These are phyloP conservation scores for Agrochola circellaris DNA, from an alignment of 2,888 invertebrate genomes.

Conservation along the genomic window DNA sequence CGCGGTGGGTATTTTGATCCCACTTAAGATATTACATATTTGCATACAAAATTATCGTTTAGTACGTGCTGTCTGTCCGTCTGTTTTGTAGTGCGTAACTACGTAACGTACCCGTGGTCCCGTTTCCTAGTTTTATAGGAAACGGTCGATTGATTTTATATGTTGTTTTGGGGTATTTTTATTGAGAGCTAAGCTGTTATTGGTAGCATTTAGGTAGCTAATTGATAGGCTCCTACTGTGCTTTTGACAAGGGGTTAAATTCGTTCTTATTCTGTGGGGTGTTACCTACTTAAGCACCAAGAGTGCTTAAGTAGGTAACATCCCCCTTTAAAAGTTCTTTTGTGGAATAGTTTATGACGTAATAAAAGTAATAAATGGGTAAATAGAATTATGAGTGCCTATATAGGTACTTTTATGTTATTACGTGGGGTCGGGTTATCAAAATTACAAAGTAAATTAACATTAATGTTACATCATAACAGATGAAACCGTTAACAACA, in stretches of 20 bases:
- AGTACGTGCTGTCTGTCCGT: slow-evolving; percentile 69
- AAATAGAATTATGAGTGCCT: background rate
- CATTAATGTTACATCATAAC: background rate
- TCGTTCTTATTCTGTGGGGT: background rate
- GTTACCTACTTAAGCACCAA: background rate
- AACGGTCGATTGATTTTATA: slow-evolving; percentile 79
- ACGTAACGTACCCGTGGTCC: slow-evolving; percentile 72
- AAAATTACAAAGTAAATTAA: background rate
- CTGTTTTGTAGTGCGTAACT: slow-evolving; percentile 65
- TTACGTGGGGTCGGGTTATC: background rate
- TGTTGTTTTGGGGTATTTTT: slow-evolving; percentile 64
- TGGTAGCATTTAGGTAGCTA: slow-evolving; percentile 49
- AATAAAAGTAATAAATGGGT: slow-evolving; percentile 2
- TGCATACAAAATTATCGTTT: slow-evolving; percentile 85
- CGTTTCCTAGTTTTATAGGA: slow-evolving; percentile 68
- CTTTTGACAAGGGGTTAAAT: slow-evolving; percentile 21
- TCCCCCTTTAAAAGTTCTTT: background rate
- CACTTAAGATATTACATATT: slow-evolving; percentile 87
- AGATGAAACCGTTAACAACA: slow-evolving; percentile 7
- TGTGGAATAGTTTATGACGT: slow-evolving; percentile 1
- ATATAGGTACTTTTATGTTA: background rate
- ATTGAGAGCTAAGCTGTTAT: slow-evolving; percentile 62
- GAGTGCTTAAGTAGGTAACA: no score
- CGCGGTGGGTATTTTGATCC: slow-evolving; percentile 81
- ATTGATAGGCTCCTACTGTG: slow-evolving; percentile 36